Evolutionary conservation across 2,888 invertebrate species (phyloP).

Genomic region (Amphiduros pacificus): DNA sequence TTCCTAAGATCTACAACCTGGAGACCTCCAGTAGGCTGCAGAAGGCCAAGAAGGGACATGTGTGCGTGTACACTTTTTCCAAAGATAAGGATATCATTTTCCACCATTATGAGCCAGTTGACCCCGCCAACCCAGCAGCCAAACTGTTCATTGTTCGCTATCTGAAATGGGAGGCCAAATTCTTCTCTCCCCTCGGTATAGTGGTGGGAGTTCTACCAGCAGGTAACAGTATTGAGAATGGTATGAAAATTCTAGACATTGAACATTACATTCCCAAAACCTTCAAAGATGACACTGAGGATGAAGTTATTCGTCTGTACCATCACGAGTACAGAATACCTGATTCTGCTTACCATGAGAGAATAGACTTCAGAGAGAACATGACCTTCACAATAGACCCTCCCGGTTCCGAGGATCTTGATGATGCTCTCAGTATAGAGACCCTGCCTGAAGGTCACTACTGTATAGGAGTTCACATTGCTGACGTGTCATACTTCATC

Average conservation of each 20-base stretch:
- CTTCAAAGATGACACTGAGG: constrained; percentile 28
- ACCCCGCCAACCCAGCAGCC: constrained; percentile 29
- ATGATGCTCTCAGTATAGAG: constrained; percentile 88
- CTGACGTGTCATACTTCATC: constrained; percentile 86
- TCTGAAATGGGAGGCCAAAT: constrained; percentile 43
- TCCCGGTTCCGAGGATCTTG: constrained; percentile 84
- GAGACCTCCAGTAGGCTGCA: constrained; percentile 29
- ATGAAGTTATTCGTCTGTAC: constrained; percentile 35
- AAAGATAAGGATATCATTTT: constrained; percentile 36
- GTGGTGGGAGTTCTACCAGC: constrained; percentile 45
- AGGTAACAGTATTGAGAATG: constrained; percentile 32
- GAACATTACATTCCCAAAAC: constrained; percentile 40
- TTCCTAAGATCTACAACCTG: constrained; percentile 44
- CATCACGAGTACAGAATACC: constrained; percentile 39
- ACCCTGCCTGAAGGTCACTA: constrained; percentile 67
- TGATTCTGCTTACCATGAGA: constrained; percentile 40
- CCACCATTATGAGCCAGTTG: constrained; percentile 41
- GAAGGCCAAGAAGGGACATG: constrained; percentile 35
- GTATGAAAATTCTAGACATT: constrained; percentile 40
- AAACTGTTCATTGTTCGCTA: constrained; percentile 50
- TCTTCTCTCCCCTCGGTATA: constrained; percentile 44
- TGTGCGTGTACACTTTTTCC: constrained; percentile 39
- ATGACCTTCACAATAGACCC: constrained; percentile 94
- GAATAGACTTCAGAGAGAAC: constrained; percentile 62
- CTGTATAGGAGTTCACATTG: constrained; percentile 82